Base-by-base conservation (phyloP, 2,888 invertebrate genomes). In the Sepiola atlantica region DNA sequence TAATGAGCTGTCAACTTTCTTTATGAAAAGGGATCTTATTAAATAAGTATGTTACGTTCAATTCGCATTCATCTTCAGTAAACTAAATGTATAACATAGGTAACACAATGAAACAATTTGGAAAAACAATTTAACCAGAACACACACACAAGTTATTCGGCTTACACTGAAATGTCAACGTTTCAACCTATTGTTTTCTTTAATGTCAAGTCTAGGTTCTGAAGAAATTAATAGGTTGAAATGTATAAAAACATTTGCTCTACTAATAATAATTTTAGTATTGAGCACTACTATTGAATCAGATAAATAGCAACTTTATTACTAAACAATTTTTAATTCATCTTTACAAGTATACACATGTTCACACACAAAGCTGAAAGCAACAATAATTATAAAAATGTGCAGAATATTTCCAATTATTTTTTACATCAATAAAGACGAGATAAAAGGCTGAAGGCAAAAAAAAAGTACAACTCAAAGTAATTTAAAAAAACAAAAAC, bases 401-500 rank as follows among this genome's bases (percentile, higher is more conserved):
- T 45, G 77, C 28, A 28, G n/a, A 32, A 32, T 77, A 77, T 77
- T 77, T 32, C n/a, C 16, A 77, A n/a, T 77, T 77, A n/a, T 32
- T 61, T 61, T 61, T 77, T 32, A n/a, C n/a, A 77, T 77, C 77
- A 77, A 77, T n/a, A 77, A 77, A 77, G n/a, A 77, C 77, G n/a
- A 32, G 77, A 14, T 77, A n/a, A 77, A 77, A 77, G 32, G 77
- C 77, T 77, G n/a, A 16, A 77, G n/a, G 77, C 77, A n/a, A n/a
- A 77, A 14, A n/a, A 16, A 77, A 16, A 8, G 1, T n/a, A 61
- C n/a, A 77, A 77, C 16, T 77, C n/a, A n/a, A n/a, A n/a, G n/a
- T 32, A 16, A 0, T 24, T 77, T n/a, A n/a, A 14, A 10, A 77
- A 16, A 18, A 77, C 24, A 28, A 77, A 77, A n/a, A 4, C n/a